Base-by-base conservation (phyloP, 2,113 vertebrate species). In the Pelmatolapia mariae region DNA sequence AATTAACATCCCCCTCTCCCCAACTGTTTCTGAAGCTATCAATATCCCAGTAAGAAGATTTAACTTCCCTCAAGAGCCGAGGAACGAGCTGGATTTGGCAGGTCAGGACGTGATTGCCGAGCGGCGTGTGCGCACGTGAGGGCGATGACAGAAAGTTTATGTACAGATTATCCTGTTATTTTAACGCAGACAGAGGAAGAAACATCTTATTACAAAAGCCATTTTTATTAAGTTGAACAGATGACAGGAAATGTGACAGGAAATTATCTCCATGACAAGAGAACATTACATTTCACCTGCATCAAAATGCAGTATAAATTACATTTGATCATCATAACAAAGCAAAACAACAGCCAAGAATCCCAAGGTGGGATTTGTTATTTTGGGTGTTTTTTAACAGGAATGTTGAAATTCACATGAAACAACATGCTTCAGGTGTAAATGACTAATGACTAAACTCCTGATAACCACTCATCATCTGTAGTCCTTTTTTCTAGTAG, bases 391-490 rank as follows among this genome's bases (percentile, higher is more conserved):
- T 2, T 26, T 24, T 29, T n/a, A 97, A 97, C 97, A 97, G 97
- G 97, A 98, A 98, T 98, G 97, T 97, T 96, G 97, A 98, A 97
- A 97, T 97, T 96, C 96, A 98, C 97, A 97, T 90, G 63, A 89
- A 97, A 96, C 95, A 96, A 97, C 97, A 98, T 98, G 97, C 97
- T 97, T 96, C 71, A 96, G 57, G 73, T 52, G 61, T 38, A 97
- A 96, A 98, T 96, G 96, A 97, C 96, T 96, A 93, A 97, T 96
- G 71, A 78, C 73, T 78, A 52, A 87, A 56, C 76, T 83, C 73
- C 86, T 68, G 80, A 87, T 45, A 80, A 89, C 53, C 61, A 45
- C 61, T 89, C 76, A 81, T 87, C 71, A 81, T 38, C 68, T 76
- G 59, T 50, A 66, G 76, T 85, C 38, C 84, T 19, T 50, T n/a